Base-by-base conservation (phyloP, 2,113 vertebrate genomes). In the Toxotes jaculatrix region DNA sequence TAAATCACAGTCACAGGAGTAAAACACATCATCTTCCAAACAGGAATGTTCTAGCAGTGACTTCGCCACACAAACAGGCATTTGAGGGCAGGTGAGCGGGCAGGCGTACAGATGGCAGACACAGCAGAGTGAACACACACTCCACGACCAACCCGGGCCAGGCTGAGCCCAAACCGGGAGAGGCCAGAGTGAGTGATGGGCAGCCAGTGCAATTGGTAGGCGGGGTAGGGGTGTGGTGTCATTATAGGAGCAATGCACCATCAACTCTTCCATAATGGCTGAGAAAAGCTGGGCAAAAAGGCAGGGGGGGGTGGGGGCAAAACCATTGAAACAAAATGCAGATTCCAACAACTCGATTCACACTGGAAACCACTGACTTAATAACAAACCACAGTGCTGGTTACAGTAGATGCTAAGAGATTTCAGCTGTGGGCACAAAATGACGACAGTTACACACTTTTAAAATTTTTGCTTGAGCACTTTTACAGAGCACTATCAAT, bases 401-500 rank as follows among this genome's bases (percentile, higher is more conserved):
- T 93, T 93, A 93, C 92, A 94, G 89, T 91, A 93, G 93, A 95
- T 91, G 94, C 93, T 94, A 93, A 95, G 91, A 94, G 91, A 92
- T 86, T 90, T 94, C 91, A 93, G 93, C 93, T 79, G 92, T 94
- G 95, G 91, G 92, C 95, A 96, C 94, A 93, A 94, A 93, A 94
- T 94, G 93, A 95, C 92, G 56, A 95, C 93, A 95, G 92, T 93
- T 93, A 93, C 89, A 94, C 91, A 94, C 91, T 92, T 94, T 93
- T 87, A 87, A 93, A 92, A 91, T 63, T 92, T 95, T 90, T 91
- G 95, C 95, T 93, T 94, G 90, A 94, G 93, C 94, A 95, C 94
- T 94, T 96, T 93, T 94, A 95, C 95, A 94, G 91, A 95, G 94
- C 95, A 95, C 94, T 94, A 94, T 93, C 95, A 93, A 95, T 87